Percentiles rank a stretch among this genome's conserved stretches.
Evolutionary conservation across 2,113 vertebrate genomes (phyloP).

Genomic region (Ceyx margarethae): DNA sequence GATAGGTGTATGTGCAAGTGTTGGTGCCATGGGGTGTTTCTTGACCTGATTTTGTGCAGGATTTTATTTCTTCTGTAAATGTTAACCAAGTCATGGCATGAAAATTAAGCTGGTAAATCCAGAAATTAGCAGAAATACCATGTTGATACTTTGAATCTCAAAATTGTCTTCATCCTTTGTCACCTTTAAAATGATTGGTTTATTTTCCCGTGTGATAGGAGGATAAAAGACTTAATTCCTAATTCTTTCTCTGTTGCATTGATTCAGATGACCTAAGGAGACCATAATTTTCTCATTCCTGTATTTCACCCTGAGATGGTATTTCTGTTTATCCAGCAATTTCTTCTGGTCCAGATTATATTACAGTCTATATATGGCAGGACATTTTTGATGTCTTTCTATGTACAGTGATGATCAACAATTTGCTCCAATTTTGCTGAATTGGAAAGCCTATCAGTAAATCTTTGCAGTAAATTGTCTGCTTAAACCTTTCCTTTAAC

Average conservation of each 20-base stretch:
- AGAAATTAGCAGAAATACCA: background rate
- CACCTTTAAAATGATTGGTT: background rate
- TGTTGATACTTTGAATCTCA: background rate
- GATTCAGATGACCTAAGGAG: background rate
- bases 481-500: background rate
- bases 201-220: background rate
- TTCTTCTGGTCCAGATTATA: background rate
- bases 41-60: background rate
- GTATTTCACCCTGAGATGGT: background rate
- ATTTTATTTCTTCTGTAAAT: background rate
- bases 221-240: background rate
- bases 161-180: background rate
- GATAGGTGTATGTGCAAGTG: background rate
- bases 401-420: background rate
- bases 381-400: background rate
- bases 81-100: background rate
- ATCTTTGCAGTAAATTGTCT: background rate
- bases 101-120: background rate
- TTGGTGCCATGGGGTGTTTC: background rate
- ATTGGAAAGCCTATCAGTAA: background rate
- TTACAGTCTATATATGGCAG: background rate
- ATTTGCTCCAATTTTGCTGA: background rate
- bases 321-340: background rate
- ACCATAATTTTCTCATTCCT: background rate
- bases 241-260: background rate